Evolutionary conservation across 92 coral and sea anemone genomes (phyloP).

Genomic region (Actinernus sp.): DNA sequence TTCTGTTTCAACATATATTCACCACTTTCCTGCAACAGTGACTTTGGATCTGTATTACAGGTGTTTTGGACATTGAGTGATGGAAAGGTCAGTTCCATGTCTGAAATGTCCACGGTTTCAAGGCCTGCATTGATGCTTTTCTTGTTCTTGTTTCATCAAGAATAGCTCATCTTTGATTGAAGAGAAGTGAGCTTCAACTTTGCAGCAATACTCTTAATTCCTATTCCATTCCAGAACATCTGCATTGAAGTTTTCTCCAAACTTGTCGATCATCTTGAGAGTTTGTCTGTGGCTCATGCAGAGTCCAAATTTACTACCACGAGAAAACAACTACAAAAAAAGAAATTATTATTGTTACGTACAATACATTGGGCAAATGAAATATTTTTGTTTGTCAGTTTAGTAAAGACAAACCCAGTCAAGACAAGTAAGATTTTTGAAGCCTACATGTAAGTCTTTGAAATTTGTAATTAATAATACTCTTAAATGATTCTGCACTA

Average conservation of each 20-base stretch:
- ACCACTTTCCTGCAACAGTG: no score
- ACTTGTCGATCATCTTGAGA: conserved; percentile 3
- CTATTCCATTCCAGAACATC: conserved; percentile 7
- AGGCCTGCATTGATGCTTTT: not conserved
- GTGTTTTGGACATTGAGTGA: not conserved
- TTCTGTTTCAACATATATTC: no score
- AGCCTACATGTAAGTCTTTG: no score
- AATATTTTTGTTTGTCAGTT: no score
- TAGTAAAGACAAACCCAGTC: no score
- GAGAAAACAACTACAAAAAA: not conserved
- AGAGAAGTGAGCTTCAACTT: not conserved
- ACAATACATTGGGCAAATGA: no score
- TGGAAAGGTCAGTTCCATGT: not conserved
- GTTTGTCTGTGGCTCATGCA: not conserved
- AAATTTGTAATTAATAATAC: no score
- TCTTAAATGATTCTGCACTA: no score
- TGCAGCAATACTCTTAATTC: not conserved
- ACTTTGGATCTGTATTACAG: not conserved
- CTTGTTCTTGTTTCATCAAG: not conserved
- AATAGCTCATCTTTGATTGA: not conserved
- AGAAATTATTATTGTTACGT: no score
- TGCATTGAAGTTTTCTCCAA: not conserved
- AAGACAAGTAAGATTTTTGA: no score
- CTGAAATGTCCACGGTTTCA: not conserved
- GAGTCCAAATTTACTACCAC: not conserved